Conservation (phyloP, 2,888 invertebrate species). For the Linnaemya tessellans region DNA sequence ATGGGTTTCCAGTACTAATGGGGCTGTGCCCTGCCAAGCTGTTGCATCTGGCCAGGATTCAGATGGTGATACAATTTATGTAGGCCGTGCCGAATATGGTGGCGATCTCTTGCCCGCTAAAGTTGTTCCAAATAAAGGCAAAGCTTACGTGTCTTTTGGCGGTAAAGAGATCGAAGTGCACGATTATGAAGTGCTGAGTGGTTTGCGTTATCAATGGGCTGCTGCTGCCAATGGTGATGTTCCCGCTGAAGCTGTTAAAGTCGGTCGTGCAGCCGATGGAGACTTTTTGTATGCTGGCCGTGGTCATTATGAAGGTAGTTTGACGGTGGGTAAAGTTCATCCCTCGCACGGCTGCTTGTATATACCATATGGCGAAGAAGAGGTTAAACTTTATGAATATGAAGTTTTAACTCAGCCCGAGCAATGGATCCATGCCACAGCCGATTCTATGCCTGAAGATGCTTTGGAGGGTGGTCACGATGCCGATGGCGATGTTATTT, state of each 20-base stretch:
- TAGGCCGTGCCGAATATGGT: conserved; percentile 88
- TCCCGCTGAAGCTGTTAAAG: conserved; percentile 87
- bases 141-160: conserved; percentile 86
- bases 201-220: conserved; percentile 87
- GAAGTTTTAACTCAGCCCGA: conserved; percentile 81
- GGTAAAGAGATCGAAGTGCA: conserved; percentile 87
- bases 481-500: conserved; percentile 77
- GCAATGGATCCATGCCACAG: conserved; percentile 76
- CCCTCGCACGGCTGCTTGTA: conserved; percentile 84
- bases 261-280: conserved; percentile 87
- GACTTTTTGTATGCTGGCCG: conserved; percentile 88
- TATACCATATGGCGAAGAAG: conserved; percentile 83
- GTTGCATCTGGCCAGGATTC: conserved; percentile 87
- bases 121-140: conserved; percentile 85
- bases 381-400: conserved; percentile 82
- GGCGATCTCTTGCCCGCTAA: conserved; percentile 87
- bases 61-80: conserved; percentile 89
- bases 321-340: conserved; percentile 88
- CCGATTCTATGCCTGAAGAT: conserved; percentile 76
- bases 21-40: conserved; percentile 80
- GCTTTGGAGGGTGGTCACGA: conserved; percentile 77
- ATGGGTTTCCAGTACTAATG: conserved; percentile 83
- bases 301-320: conserved; percentile 87
- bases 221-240: conserved; percentile 86
- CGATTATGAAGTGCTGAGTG: conserved; percentile 87